Percentiles rank a stretch among this genome's conserved stretches.
These are phyloP conservation scores for Nasonia longicornis DNA, from an alignment of 1,140 invertebrate genomes.

Conservation along the genomic window DNA sequence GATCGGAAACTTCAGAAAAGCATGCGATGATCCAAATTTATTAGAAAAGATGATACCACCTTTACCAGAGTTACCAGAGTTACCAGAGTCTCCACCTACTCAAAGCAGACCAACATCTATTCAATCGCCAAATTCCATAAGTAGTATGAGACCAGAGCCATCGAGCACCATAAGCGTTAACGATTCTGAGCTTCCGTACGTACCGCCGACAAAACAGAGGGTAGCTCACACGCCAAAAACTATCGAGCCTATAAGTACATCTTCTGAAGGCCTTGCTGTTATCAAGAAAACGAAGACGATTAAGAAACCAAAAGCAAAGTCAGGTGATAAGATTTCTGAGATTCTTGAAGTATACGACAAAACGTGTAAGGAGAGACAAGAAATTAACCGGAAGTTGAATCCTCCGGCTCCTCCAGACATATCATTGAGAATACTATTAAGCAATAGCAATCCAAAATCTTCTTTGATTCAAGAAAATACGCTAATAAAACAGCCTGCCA, in stretches of 20 bases:
- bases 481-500: not conserved
- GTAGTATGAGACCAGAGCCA: no score
- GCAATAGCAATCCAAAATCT: not conserved
- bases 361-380: slow-evolving; percentile 16
- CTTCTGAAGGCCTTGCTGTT: not conserved
- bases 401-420: not conserved
- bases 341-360: slow-evolving; percentile 17
- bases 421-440: not conserved
- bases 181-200: not conserved
- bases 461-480: not conserved
- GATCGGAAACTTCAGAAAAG: slow-evolving; percentile 23
- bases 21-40: not conserved
- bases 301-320: not conserved
- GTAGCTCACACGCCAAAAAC: slow-evolving; percentile 52
- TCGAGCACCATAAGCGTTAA: not conserved
- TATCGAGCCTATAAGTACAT: not conserved
- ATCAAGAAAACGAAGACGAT: not conserved
- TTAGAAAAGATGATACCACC: no score
- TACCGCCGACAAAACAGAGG: slow-evolving; percentile 48
- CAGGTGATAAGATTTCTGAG: slow-evolving; percentile 23
- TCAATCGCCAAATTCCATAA: no score
- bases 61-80: no score
- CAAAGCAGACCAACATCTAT: no score
- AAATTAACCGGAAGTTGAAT: not conserved
- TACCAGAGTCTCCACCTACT: no score